Evolutionary conservation across 2,797 vertebrate genomes (phyloP).

Genomic region (Cossypha dichroa): DNA sequence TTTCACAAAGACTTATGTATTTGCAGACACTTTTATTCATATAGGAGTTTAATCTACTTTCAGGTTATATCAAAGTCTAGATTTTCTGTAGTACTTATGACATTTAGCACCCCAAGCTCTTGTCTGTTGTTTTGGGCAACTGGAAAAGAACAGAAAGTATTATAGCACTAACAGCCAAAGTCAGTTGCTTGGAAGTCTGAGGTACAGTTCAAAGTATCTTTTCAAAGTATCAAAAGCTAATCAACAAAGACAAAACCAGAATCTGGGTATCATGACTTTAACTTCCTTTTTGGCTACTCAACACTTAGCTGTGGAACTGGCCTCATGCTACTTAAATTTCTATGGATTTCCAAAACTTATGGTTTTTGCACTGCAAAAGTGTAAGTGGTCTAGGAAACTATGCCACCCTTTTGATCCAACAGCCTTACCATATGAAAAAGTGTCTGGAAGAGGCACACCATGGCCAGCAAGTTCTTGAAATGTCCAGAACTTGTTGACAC

Average conservation of each 20-base stretch:
- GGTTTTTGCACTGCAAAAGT: neutral
- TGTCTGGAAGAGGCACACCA: conserved; percentile 83
- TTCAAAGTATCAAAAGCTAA: neutral
- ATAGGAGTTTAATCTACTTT: neutral
- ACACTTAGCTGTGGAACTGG: neutral
- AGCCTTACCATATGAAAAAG: conserved; percentile 82
- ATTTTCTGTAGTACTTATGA: neutral
- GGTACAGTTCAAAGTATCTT: neutral
- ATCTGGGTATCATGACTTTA: accelerated
- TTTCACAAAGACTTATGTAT: neutral
- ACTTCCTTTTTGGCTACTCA: neutral
- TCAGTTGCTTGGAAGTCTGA: neutral
- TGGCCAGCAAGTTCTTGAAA: conserved; percentile 84
- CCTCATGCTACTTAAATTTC: neutral
- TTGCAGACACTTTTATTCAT: neutral
- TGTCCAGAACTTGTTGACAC: conserved; percentile 85
- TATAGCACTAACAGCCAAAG: neutral
- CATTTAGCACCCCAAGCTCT: neutral
- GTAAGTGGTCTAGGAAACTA: neutral
- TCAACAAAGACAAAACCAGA: neutral
- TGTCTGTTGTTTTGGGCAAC: neutral
- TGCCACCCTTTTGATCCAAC: neutral
- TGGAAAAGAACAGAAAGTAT: neutral
- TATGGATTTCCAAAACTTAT: neutral
- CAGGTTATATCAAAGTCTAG: neutral